Percentiles rank a stretch among this genome's conserved stretches.
These are phyloP conservation scores for Tupaia tana DNA, from an alignment of 2,113 vertebrate species.

Conservation along the genomic window DNA sequence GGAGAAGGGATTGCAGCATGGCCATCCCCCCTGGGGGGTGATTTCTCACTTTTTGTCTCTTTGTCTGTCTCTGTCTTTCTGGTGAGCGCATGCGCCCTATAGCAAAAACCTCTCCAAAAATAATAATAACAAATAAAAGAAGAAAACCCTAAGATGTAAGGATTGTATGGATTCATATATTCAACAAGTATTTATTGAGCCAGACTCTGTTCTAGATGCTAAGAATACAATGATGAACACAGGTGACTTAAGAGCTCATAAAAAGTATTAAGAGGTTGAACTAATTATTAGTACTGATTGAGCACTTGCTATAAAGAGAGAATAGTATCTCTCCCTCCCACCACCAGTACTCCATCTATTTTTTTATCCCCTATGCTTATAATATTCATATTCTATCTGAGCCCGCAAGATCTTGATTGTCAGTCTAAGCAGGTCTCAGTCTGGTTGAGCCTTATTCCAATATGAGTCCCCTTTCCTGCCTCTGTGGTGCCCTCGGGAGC, in stretches of 20 bases:
- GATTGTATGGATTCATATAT: neutral
- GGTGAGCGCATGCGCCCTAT: too few relatives aligned
- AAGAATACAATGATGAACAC: neutral
- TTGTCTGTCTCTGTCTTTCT: too few relatives aligned
- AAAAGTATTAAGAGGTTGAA: neutral
- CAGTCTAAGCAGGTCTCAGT: neutral
- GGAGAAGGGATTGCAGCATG: too few relatives aligned
- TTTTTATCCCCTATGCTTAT: neutral
- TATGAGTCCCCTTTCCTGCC: neutral
- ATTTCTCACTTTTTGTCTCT: too few relatives aligned
- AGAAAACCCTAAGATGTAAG: neutral
- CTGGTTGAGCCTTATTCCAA: neutral
- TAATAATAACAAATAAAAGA: neutral
- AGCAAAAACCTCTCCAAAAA: too few relatives aligned
- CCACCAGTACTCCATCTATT: neutral
- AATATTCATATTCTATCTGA: neutral
- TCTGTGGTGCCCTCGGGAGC: neutral
- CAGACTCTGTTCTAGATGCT: neutral
- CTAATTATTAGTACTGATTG: neutral
- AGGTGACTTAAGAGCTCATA: neutral
- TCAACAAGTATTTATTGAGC: neutral
- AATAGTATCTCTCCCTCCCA: neutral
- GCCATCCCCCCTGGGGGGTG: too few relatives aligned
- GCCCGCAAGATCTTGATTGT: neutral
- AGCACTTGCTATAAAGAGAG: neutral